Evolutionary conservation across 2,888 invertebrate genomes (phyloP), one percentile per base, ranked within the genome.

Genomic region (Trissoscelio sp.): DNA sequence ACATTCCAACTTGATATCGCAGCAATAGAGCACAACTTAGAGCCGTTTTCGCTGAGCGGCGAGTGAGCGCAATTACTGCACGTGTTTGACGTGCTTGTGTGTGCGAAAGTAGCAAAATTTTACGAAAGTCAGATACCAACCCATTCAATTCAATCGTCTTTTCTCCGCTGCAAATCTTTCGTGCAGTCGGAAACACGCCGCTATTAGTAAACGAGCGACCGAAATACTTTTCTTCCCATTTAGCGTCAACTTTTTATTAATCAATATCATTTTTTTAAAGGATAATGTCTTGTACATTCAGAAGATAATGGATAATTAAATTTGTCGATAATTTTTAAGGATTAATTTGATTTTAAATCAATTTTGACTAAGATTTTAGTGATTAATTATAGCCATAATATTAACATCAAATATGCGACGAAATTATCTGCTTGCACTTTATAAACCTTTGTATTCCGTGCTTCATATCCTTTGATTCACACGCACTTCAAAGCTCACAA

Each of bases 61-160:
- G 44, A 44, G 44, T 24, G 62, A 64, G 62, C 64, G 55, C 57
- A 81, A 81, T 70, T 77, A 79, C 62, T 28, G 55, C 44, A 44
- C 28, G 24, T n/a, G 67, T 55, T 28, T 22, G 57, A 24, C 46
- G 46, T 55, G 44, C 39, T 58, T 57, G 39, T 44, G 42, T 31
- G 46, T 46, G 22, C 48, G 72, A 83, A 86, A 86, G 83, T 87
- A 83, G 86, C 86, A 85, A 86, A 86, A 87, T 87, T 86, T 85
- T 46, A 66, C 60, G 78, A 85, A 85, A 87, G 84, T 81, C 85
- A 85, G 84, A 77, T 24, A 77, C 67, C 77, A 79, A 9, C 42
- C 57, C 24, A 70, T 57, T 44, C 34, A 70, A 37, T 70, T 58
- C 58, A 46, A 57, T 31, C 31, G 46, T 16, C 58, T 70, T 55